Conservation (phyloP, 2,888 invertebrate species). For the Tipula lateralis region DNA sequence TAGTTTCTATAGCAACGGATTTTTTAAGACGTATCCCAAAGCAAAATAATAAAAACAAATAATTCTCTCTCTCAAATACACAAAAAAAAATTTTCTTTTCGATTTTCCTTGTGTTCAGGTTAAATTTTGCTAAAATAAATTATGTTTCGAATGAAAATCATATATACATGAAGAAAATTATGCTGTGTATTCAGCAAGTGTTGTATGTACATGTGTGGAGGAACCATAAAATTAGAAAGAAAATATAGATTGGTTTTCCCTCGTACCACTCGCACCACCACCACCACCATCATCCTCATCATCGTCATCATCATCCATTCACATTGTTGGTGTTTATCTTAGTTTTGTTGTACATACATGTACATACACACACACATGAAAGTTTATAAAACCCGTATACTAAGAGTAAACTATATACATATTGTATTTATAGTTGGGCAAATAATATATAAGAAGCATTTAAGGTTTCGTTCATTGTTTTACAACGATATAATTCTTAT, state of each 20-base stretch:
- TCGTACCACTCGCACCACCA: neutral
- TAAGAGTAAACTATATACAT: too few species aligned
- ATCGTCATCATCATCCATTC: neutral
- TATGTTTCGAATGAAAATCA: neutral
- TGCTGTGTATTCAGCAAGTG: neutral
- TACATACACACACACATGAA: neutral
- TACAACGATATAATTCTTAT: neutral
- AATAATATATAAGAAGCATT: neutral
- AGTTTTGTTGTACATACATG: neutral
- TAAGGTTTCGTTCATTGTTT: neutral
- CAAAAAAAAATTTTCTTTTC: neutral
- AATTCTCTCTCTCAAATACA: neutral
- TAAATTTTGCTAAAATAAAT: slow-evolving; percentile 24
- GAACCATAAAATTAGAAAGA: neutral
- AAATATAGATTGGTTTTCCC: slow-evolving; percentile 7
- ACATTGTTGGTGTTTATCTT: slow-evolving; percentile 5
- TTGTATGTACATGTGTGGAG: neutral
- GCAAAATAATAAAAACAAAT: neutral
- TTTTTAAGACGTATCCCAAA: slow-evolving; percentile 26
- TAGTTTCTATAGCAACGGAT: slow-evolving; percentile 26
- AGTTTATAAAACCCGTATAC: neutral
- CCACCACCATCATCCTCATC: neutral
- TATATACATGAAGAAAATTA: neutral
- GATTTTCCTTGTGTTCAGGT: slow-evolving; percentile 1
- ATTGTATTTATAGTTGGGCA: neutral